Conservation (phyloP, 2,888 invertebrate species). For the Branchipolynoe longqiensis region DNA sequence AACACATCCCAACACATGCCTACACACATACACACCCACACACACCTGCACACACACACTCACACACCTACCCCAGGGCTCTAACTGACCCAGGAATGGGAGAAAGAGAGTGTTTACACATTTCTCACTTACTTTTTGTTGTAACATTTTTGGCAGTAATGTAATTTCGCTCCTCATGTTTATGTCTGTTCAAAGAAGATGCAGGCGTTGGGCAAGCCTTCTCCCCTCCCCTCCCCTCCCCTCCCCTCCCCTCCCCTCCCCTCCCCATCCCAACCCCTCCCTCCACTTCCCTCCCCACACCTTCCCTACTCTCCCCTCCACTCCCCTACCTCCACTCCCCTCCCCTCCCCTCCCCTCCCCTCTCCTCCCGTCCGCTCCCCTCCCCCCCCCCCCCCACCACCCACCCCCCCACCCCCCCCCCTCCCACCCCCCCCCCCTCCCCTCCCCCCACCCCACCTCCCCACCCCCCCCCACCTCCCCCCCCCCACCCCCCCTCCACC, state of each 20-base stretch:
- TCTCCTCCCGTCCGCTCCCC: background rate
- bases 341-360: background rate
- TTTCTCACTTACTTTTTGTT: too few relatives aligned
- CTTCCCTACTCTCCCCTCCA: background rate
- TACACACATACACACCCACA: too few relatives aligned
- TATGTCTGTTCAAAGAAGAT: too few relatives aligned
- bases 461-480: background rate
- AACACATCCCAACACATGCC: too few relatives aligned
- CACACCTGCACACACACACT: too few relatives aligned
- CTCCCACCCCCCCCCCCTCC: background rate
- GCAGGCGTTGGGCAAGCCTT: too few relatives aligned
- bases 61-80: too few relatives aligned
- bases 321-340: background rate
- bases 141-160: too few relatives aligned
- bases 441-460: background rate
- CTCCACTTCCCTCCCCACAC: background rate
- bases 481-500: background rate
- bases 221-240: too few relatives aligned
- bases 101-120: too few relatives aligned
- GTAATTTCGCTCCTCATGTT: too few relatives aligned
- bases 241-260: background rate
- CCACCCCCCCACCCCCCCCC: background rate
- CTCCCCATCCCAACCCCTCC: background rate
- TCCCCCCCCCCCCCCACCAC: background rate
- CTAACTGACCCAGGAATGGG: too few relatives aligned